Evolutionary conservation across 2,888 invertebrate species (phyloP).

Genomic region (Anticlea derivata): DNA sequence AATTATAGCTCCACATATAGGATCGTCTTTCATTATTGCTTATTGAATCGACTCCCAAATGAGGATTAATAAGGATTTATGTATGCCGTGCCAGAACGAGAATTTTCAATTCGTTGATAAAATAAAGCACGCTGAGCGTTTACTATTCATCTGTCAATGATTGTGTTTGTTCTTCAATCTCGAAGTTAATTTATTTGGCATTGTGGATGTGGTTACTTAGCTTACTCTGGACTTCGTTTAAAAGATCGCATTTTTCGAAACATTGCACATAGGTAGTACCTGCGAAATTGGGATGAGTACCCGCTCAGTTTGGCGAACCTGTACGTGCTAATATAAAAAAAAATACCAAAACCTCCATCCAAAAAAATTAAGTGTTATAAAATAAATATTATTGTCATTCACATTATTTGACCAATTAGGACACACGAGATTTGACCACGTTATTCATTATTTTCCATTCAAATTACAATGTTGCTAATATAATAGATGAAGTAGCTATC

Average conservation of each 20-base stretch:
- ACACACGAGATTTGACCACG: too few species aligned
- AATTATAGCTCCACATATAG: slow-evolving; percentile 56
- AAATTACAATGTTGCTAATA: too few species aligned
- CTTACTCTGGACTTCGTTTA: slow-evolving; percentile 6
- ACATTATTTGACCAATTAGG: too few species aligned
- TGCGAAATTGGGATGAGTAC: background rate
- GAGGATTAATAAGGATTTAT: slow-evolving; percentile 75
- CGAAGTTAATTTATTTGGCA: slow-evolving; percentile 39
- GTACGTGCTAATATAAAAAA: too few species aligned
- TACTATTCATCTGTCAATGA: slow-evolving; percentile 60
- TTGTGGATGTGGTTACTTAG: slow-evolving; percentile 26
- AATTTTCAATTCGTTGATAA: slow-evolving; percentile 51
- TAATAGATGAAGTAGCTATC: too few species aligned
- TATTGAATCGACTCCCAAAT: slow-evolving; percentile 69
- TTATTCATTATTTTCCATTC: too few species aligned
- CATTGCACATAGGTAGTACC: background rate
- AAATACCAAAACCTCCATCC: too few species aligned
- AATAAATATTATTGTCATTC: too few species aligned
- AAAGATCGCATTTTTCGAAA: slow-evolving; percentile 14
- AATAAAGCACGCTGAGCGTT: slow-evolving; percentile 54
- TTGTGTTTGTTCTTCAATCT: slow-evolving; percentile 58
- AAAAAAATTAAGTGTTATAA: too few species aligned
- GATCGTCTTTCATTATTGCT: slow-evolving; percentile 65
- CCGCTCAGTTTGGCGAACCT: background rate
- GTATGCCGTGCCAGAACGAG: slow-evolving; percentile 51